Evolutionary conservation across 1,140 invertebrate species (phyloP), one percentile per base, ranked within the genome.

Genomic region (Drosophila kepulauana): DNA sequence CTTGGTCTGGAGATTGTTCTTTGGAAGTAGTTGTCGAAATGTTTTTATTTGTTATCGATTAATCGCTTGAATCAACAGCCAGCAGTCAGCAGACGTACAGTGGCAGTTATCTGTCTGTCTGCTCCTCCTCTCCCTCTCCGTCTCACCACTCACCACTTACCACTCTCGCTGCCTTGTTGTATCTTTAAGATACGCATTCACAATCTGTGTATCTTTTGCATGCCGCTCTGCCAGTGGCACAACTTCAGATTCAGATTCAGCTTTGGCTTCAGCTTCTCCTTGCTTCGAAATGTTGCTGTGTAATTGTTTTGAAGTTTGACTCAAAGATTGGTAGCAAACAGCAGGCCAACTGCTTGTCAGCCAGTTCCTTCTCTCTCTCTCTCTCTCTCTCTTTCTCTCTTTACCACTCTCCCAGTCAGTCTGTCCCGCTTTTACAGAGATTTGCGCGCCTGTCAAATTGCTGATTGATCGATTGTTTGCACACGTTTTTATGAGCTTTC

Each of bases 1-100:
- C 41, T 62, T 51, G 75, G 15, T 41, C 52, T 70, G 69, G 30
- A 68, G 72, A 68, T 66, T 69, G 63, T 88, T 88, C 85, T 51
- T 63, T 81, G 85, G 85, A 89, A 88, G 85, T 81, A 89, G 85
- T 89, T 89, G 85, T 89, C 85, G 85, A 89, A 89, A 89, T 88
- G 81, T 91, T 91, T 88, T 91, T 88, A 88, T 91, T 91, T 91
- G 88, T 91, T 91, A 91, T 91, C 88, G 88, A 91, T 91, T 91
- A 91, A 91, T 88, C 84, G 88, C 88, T 91, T 88, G 84, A 82
- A 78, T 88, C 85, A 73, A 89, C 84, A 89, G 68, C 65, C 74
- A 54, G 70, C 63, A 54, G 64, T 72, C 61, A 57, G 33, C 43
- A 38, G 57, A 64, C 45, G 54, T 71, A 72, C 80, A 72, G 79